A percentile compares a stretch with the other conserved stretches of the same genome.
These are phyloP conservation scores for Hystrix cristata DNA, from an alignment of 2,113 vertebrate genomes.

Conservation along the genomic window DNA sequence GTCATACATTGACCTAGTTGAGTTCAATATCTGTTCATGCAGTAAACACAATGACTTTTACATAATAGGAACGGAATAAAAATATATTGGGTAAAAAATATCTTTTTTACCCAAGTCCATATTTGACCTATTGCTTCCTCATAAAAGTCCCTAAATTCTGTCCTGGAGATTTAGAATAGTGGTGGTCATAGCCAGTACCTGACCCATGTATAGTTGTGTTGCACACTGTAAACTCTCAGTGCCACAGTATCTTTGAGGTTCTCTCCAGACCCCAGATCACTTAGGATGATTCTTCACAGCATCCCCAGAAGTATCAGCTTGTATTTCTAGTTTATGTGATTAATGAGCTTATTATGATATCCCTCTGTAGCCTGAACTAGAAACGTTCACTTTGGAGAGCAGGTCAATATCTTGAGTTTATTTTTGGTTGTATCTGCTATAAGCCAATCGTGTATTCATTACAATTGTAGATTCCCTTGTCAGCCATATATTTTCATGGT, in stretches of 20 bases:
- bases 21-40: not conserved
- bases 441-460: constrained; percentile 82
- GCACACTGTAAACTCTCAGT: not conserved
- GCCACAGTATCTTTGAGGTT: not conserved
- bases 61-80: constrained; percentile 31
- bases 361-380: constrained; percentile 70
- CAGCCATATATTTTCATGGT: constrained; percentile 76
- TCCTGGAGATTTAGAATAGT: not conserved
- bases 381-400: constrained; percentile 80
- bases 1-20: not conserved
- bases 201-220: not conserved
- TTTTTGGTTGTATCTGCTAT: constrained; percentile 78
- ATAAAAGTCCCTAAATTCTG: not conserved
- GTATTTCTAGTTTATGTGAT: constrained; percentile 67
- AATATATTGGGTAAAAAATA: not conserved
- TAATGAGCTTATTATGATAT: constrained; percentile 74
- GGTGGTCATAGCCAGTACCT: not conserved
- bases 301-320: constrained; percentile 52
- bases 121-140: not conserved
- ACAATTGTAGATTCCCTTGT: constrained; percentile 78
- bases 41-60: constrained; percentile 50
- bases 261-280: not conserved
- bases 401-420: constrained; percentile 79
- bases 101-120: not conserved
- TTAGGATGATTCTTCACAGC: constrained; percentile 46